Base-by-base conservation (phyloP, 2,888 invertebrate genomes). In the Galeruca laticollis region DNA sequence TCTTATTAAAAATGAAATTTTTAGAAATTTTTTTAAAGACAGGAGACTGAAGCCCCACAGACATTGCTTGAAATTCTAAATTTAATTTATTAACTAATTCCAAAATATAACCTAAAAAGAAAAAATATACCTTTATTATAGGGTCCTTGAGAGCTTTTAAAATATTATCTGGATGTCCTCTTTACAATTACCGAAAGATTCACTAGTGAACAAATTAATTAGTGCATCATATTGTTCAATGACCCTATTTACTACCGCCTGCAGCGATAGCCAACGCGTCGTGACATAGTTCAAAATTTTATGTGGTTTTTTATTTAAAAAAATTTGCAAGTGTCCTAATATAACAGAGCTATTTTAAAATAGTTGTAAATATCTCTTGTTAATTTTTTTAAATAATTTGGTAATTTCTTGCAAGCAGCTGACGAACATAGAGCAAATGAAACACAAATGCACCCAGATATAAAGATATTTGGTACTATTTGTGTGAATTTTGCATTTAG, bases 391-490 rank as follows among this genome's bases (percentile, higher is more conserved):
- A 43, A 15, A 43, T 18, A 37, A 21, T 21, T 21, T 6, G 60
- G 47, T 31, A 60, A n/a, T 49, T 26, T 60, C 31, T 60, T 35
- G 20, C 37, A 15, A 60, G 26, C 60, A 26, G 40, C 18, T n/a
- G 60, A 60, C 6, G 60, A 18, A 67, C 54, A 60, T 26, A 60
- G 52, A n/a, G 10, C 3, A 37, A 60, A 60, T 10, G 60, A 69
- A 54, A 65, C 65, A 57, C 61, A 65, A 37, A 60, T 62, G 40
- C 57, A 68, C 8, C 71, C 69, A 20, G 51, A 33, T 37, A 68
- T 60, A 62, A 69, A 65, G n/a, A 69, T 51, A 57, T 71, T 49
- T 43, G 61, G 66, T 4, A 43, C 4, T 9, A 9, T 5, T 11
- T n/a, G n/a, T 49, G 4, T 49, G 15, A 68, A 63, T 63, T 62